These are phyloP conservation scores for Picus viridis DNA, from an alignment of 2,797 vertebrate genomes.

Conservation along the genomic window DNA sequence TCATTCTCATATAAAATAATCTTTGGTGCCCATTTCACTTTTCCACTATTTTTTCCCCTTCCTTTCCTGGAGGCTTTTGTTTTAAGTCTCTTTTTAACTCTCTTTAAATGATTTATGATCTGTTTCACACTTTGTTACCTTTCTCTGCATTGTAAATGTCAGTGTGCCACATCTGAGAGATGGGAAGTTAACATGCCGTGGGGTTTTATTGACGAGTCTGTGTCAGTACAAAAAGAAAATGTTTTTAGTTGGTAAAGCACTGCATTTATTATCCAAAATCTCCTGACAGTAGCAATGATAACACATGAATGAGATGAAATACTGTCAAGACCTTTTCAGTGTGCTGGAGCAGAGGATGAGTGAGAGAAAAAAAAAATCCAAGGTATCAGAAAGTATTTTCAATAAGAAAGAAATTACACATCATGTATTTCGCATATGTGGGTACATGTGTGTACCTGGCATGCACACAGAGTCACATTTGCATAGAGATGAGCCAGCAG, in stretches of 20 bases:
- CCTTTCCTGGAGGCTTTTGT: slow-evolving; percentile 57
- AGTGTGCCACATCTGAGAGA: slow-evolving; percentile 63
- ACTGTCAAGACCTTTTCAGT: slow-evolving; percentile 48
- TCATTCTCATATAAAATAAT: slow-evolving; percentile 66
- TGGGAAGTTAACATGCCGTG: slow-evolving; percentile 67
- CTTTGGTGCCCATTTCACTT: slow-evolving; percentile 56
- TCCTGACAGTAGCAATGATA: slow-evolving; percentile 63
- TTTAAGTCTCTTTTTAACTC: slow-evolving; percentile 53
- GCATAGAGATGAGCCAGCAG: background rate
- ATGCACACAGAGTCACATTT: background rate
- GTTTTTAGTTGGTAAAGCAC: slow-evolving; percentile 65
- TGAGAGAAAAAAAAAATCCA: slow-evolving; percentile 30
- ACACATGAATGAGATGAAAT: slow-evolving; percentile 61
- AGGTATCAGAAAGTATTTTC: background rate
- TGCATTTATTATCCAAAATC: slow-evolving; percentile 71
- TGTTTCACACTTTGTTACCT: slow-evolving; percentile 69
- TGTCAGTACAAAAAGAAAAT: slow-evolving; percentile 50
- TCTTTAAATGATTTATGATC: slow-evolving; percentile 71
- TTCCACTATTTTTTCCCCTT: background rate
- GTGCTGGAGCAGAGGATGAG: slow-evolving; percentile 13
- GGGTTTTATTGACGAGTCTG: slow-evolving; percentile 68
- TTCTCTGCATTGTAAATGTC: slow-evolving; percentile 71
- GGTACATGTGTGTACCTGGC: background rate
- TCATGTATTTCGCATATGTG: background rate
- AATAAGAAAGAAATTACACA: background rate